phyloP scores from a whole-genome alignment of 2,797 vertebrate genomes.

The Taenioides sp. region DNA sequence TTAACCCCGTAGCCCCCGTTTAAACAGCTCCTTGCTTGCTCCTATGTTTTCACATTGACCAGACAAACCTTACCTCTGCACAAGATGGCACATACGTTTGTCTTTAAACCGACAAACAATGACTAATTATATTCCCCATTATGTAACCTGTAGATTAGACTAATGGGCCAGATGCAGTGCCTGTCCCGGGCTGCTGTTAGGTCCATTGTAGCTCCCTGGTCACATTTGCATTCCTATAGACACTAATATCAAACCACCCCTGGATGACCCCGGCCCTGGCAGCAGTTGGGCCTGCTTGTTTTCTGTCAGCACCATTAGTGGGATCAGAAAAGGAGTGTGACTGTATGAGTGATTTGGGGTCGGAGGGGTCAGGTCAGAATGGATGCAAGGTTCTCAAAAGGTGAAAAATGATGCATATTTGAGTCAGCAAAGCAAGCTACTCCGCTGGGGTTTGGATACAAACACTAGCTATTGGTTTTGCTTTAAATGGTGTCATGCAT shows the following conservation, averaged over 20 bases:
- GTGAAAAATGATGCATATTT: constrained; percentile 62
- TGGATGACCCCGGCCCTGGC: constrained; percentile 58
- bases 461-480: constrained; percentile 22
- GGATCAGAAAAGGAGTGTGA: constrained; percentile 51
- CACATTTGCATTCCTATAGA: constrained; percentile 78
- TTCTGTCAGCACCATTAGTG: constrained; percentile 61
- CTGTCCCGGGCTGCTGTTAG: constrained; percentile 50
- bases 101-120: constrained; percentile 60
- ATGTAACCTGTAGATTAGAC: constrained; percentile 54
- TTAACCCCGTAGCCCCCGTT: constrained; percentile 55
- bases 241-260: constrained; percentile 53
- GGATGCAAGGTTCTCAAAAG: constrained; percentile 65
- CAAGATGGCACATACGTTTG: constrained; percentile 63
- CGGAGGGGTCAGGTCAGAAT: constrained; percentile 58
- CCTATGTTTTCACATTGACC: constrained; percentile 59
- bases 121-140: constrained; percentile 65
- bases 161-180: constrained; percentile 72
- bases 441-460: constrained; percentile 14
- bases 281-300: constrained; percentile 47
- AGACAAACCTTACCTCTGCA: constrained; percentile 60
- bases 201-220: constrained; percentile 64
- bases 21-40: constrained; percentile 66
- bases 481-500: constrained; percentile 29
- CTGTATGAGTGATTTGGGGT: constrained; percentile 65
- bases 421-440: constrained; percentile 24